These are phyloP conservation scores for Hedya salicella DNA, from an alignment of 2,888 invertebrate genomes.

Conservation along the genomic window DNA sequence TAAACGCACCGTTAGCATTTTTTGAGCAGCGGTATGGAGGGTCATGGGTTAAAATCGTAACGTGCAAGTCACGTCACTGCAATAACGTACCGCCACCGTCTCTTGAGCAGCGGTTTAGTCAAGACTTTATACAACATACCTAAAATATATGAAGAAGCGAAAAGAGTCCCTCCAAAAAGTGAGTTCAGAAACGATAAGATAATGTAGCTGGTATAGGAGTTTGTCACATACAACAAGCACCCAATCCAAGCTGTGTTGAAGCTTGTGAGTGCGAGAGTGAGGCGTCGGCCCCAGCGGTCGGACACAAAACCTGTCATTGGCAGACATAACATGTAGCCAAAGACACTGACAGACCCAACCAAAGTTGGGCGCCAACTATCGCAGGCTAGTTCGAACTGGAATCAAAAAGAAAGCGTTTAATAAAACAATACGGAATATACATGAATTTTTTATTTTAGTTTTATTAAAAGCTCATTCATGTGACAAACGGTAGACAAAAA, in stretches of 20 bases:
- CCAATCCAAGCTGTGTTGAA: constrained; percentile 29
- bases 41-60: too few species aligned
- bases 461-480: too few species aligned
- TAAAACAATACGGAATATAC: too few species aligned
- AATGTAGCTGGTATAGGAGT: constrained; percentile 15
- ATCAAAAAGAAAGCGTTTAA: background rate
- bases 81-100: too few species aligned
- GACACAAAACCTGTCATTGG: constrained; percentile 85
- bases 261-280: constrained; percentile 16
- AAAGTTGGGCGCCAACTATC: constrained; percentile 86
- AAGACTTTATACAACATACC: too few species aligned
- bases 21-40: too few species aligned
- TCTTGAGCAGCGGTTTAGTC: too few species aligned
- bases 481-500: too few species aligned
- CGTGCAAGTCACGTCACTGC: too few species aligned
- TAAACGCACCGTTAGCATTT: too few species aligned
- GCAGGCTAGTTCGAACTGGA: constrained; percentile 47
- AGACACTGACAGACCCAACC: constrained; percentile 86
- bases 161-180: constrained; percentile 4
- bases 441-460: too few species aligned
- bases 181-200: background rate
- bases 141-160: constrained; percentile 19
- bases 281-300: constrained; percentile 67
- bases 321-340: constrained; percentile 86
- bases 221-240: constrained; percentile 4